Evolutionary conservation across 2,113 vertebrate genomes (phyloP).

Genomic region (Nyctibius bracteatus): DNA sequence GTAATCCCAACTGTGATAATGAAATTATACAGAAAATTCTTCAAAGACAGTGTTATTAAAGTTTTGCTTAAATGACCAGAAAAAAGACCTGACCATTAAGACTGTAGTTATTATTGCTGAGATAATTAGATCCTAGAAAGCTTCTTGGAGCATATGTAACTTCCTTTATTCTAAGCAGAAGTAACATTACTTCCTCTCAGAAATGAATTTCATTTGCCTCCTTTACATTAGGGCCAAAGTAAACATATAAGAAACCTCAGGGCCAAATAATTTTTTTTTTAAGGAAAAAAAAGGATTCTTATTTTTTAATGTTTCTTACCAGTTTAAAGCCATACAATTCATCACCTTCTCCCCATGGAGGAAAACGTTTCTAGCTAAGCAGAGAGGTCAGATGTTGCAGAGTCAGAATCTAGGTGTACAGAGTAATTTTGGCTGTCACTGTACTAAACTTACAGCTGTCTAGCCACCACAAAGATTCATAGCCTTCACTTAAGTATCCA

Average conservation of each 20-base stretch:
- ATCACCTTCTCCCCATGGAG: not conserved
- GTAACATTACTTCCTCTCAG: constrained; percentile 32
- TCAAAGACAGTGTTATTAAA: constrained; percentile 7
- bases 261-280: not conserved
- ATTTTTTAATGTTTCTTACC: not conserved
- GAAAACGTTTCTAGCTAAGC: not conserved
- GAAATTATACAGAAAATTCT: not conserved
- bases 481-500: not conserved
- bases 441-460: not conserved
- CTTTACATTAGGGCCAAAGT: constrained; percentile 3
- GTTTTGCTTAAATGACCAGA: not conserved
- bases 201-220: constrained; percentile 20
- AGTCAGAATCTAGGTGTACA: not conserved
- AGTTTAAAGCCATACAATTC: not conserved
- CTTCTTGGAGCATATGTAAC: not conserved
- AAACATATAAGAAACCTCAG: not conserved
- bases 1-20: constrained; percentile 27
- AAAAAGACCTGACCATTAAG: not conserved
- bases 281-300: not conserved
- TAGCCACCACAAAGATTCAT: not conserved
- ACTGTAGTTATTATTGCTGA: constrained; percentile 33
- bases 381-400: not conserved
- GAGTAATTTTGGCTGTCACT: not conserved
- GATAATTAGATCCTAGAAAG: constrained; percentile 43
- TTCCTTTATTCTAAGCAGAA: constrained; percentile 45